A percentile compares a stretch with the other conserved stretches of the same genome.
Evolutionary conservation across 2,113 vertebrate species (phyloP).

Genomic region (Actinemys pallida): DNA sequence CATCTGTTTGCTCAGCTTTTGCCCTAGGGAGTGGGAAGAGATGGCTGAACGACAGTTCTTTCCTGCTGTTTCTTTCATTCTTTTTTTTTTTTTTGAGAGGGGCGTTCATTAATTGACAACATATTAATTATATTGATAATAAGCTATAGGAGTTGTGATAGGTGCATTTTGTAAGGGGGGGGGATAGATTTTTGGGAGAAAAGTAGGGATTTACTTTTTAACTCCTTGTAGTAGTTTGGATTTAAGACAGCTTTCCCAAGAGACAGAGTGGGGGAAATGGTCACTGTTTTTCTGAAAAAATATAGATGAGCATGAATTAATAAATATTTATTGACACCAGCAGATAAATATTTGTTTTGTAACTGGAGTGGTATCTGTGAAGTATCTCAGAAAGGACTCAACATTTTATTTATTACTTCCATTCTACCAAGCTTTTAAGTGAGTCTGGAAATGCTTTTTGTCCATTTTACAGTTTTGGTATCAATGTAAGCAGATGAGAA

Average conservation of each 20-base stretch:
- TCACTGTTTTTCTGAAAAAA: not conserved
- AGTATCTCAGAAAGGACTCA: not conserved
- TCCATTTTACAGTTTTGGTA: not conserved
- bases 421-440: not conserved
- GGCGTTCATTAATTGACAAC: not conserved
- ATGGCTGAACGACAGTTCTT: not conserved
- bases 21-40: not conserved
- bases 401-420: not conserved
- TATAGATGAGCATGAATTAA: not conserved
- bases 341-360: not conserved
- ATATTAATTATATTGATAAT: not conserved
- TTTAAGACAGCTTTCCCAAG: not conserved
- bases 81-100: not conserved
- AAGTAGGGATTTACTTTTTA: not conserved
- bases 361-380: not conserved
- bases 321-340: no score
- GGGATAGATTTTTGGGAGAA: not conserved
- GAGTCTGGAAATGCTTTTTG: constrained; percentile 28
- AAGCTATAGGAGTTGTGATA: not conserved
- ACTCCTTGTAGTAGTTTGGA: not conserved
- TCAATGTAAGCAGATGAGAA: constrained; percentile 9
- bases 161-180: not conserved
- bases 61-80: not conserved
- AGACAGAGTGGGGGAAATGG: not conserved
- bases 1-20: not conserved